These are phyloP conservation scores for Metopia argyrocephala DNA, from an alignment of 2,888 invertebrate species.

Conservation along the genomic window DNA sequence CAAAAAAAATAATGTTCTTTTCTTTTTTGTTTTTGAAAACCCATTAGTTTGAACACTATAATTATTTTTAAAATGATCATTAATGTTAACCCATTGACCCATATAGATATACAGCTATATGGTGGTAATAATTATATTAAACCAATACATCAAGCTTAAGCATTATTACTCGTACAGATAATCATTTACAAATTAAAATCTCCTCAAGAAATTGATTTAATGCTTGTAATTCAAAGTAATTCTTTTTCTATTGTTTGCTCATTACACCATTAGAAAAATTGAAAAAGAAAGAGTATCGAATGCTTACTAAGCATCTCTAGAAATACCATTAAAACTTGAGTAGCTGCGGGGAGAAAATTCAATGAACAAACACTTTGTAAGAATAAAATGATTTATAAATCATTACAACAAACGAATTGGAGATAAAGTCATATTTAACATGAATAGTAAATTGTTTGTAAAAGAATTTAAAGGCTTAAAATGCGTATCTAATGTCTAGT, in stretches of 20 bases:
- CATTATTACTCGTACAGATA: neutral
- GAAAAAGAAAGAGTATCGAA: no score
- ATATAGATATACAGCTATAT: conserved; percentile 12
- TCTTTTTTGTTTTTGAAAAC: neutral
- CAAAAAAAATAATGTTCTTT: neutral
- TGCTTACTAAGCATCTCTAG: neutral
- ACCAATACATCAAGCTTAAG: neutral
- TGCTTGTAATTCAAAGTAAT: neutral
- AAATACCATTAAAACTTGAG: neutral
- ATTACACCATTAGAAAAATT: neutral
- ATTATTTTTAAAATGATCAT: conserved; percentile 25
- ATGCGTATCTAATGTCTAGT: neutral
- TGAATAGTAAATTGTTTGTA: conserved; percentile 55
- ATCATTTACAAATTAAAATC: conserved; percentile 27
- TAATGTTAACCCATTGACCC: conserved; percentile 54
- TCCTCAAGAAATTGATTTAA: conserved; percentile 18
- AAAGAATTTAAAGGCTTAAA: neutral
- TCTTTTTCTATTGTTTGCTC: neutral
- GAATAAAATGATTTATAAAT: neutral
- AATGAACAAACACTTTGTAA: neutral
- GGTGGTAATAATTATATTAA: conserved; percentile 36
- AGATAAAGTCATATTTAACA: conserved; percentile 61
- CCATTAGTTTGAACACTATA: conserved; percentile 35
- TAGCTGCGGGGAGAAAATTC: neutral
- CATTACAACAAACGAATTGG: neutral